Conservation (phyloP, 2,888 invertebrate species). For the Gibbula magus region DNA sequence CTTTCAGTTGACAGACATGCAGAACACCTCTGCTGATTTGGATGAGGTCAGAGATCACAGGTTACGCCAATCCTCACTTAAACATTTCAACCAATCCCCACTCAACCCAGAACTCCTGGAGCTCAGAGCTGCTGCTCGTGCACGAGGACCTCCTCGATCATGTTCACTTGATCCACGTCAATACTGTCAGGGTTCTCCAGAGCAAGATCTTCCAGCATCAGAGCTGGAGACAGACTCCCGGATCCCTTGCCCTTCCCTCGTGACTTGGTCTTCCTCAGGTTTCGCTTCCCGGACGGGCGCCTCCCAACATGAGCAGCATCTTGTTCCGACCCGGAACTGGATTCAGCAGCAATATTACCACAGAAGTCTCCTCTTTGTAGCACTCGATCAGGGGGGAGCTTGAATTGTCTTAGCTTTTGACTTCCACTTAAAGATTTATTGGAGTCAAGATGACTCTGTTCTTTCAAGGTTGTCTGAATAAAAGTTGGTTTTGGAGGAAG, state of each 20-base stretch:
- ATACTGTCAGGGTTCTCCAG: conserved; percentile 35
- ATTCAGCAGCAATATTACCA: conserved; percentile 52
- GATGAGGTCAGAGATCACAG: background rate
- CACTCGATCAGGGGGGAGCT: conserved; percentile 32
- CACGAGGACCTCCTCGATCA: conserved; percentile 29
- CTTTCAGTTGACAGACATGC: no score
- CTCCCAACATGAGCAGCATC: conserved; percentile 54
- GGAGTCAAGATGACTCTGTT: conserved; percentile 45
- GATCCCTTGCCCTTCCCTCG: conserved; percentile 71
- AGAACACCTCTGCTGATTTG: background rate
- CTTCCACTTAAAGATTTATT: conserved; percentile 29
- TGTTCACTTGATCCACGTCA: conserved; percentile 30
- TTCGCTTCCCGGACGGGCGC: conserved; percentile 54
- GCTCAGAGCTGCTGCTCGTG: conserved; percentile 28
- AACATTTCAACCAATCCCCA: background rate
- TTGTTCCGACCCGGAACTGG: conserved; percentile 68
- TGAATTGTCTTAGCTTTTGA: conserved; percentile 48
- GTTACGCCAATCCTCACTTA: no score
- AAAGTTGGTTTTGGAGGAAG: conserved; percentile 63
- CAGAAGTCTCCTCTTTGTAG: conserved; percentile 28
- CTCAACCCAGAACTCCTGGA: background rate
- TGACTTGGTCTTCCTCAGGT: conserved; percentile 70
- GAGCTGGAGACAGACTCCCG: conserved; percentile 56
- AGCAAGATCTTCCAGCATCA: conserved; percentile 58
- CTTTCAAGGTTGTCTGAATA: conserved; percentile 46